phyloP scores from a whole-genome alignment of 2,888 invertebrate genomes.

The Dryomyza anilis region DNA sequence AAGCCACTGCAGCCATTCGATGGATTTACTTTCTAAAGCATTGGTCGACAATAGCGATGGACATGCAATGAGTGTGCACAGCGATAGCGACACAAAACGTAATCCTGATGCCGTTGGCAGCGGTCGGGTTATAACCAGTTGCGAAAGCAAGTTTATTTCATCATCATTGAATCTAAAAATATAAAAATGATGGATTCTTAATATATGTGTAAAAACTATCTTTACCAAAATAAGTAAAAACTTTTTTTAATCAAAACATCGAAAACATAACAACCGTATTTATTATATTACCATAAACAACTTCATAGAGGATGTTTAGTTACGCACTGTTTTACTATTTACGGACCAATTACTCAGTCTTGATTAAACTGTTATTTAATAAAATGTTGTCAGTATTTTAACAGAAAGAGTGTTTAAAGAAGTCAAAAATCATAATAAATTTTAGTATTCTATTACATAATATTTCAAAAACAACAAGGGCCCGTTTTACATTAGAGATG shows the following conservation, averaged over 20 bases:
- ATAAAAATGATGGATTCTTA: not conserved
- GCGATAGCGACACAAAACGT: conserved; percentile 87
- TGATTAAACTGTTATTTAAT: too few relatives aligned
- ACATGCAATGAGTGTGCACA: conserved; percentile 94
- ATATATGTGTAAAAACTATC: not conserved
- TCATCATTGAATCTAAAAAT: conserved; percentile 80
- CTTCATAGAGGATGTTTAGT: too few relatives aligned
- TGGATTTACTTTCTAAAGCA: conserved; percentile 82
- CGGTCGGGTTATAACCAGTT: conserved; percentile 85
- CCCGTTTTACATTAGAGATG: too few relatives aligned
- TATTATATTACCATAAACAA: too few relatives aligned
- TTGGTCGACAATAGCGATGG: conserved; percentile 79
- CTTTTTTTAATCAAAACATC: not conserved
- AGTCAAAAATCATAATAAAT: too few relatives aligned
- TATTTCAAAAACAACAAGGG: too few relatives aligned
- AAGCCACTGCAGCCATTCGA: conserved; percentile 94
- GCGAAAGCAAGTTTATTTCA: conserved; percentile 82
- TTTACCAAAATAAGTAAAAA: not conserved
- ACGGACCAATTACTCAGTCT: too few relatives aligned
- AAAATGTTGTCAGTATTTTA: too few relatives aligned
- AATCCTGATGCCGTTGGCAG: conserved; percentile 91
- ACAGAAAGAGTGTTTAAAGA: too few relatives aligned
- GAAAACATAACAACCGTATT: not conserved
- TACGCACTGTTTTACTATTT: too few relatives aligned
- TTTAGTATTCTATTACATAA: too few relatives aligned